Evolutionary conservation across 2,113 vertebrate species (phyloP), one percentile per base, ranked within the genome.

Genomic region (Colaptes auratus): DNA sequence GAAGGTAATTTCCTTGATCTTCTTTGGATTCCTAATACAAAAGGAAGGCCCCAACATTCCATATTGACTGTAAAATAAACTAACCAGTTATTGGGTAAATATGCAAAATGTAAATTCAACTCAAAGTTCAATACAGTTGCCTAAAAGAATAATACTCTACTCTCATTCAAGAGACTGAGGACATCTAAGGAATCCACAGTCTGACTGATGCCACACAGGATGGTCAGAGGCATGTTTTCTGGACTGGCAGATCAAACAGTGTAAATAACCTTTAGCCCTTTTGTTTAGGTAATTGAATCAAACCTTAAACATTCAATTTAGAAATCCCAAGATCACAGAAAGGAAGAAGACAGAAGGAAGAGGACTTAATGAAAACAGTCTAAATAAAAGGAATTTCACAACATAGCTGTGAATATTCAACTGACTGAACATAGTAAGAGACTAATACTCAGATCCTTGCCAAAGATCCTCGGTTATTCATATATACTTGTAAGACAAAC

Each of bases 391-490:
- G 16, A 78, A 66, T 89, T 87, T 33, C 58, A 66, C 33, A 74
- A 86, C 91, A 28, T 64, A 73, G 23, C 52, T 90, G 25, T 69
- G 96, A 95, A 96, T 75, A 20, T 8, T 27, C 21, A 72, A 52
- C 2, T 64, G 5, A n/a, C 55, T 56, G 86, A 96, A 92, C 95
- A 56, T 36, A 95, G 55, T 39, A 59, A 64, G 55, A 81, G n/a
- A 87, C 70, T 96, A 93, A 96, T 76, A 88, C 86, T 86, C 85
- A 91, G 69, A 91, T 82, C 28, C 89, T 96, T 74, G 10, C 3
- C 53, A 96, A 95, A 95, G 96, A 65, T 77, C n/a, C 64, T 96
- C 23, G 91, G 88, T 95, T 71, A 88, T 17, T 90, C 63, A 86
- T 60, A 50, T 89, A 86, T 92, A 86, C 91, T 95, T 94, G 95